A percentile compares a stretch with the other conserved stretches of the same genome.
Evolutionary conservation across 2,888 invertebrate species (phyloP).

Genomic region (Mythimna loreyi): DNA sequence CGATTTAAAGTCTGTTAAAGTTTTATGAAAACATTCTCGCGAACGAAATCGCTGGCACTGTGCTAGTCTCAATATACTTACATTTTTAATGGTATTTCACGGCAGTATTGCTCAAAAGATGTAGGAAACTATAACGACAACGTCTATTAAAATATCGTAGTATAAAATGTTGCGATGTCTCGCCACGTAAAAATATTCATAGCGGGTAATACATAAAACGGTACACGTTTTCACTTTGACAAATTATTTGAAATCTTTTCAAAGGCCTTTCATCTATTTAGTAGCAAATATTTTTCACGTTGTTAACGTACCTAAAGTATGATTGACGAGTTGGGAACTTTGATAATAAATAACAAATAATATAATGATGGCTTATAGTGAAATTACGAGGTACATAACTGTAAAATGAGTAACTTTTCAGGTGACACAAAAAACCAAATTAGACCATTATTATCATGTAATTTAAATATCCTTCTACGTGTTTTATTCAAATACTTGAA

Average conservation of each 20-base stretch:
- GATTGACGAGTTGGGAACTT: constrained; percentile 4
- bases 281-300: constrained; percentile 1
- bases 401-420: too few species aligned
- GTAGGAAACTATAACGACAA: background rate
- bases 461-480: too few species aligned
- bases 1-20: too few species aligned
- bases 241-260: constrained; percentile 26
- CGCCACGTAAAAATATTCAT: constrained; percentile 2
- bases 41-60: too few species aligned
- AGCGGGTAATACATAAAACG: background rate
- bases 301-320: constrained; percentile 12
- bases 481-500: too few species aligned
- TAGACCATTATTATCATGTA: too few species aligned
- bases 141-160: constrained; percentile 3
- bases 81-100: background rate
- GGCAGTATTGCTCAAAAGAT: background rate
- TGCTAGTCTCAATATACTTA: background rate
- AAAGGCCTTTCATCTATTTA: constrained; percentile 3
- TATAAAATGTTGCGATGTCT: background rate
- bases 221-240: constrained; percentile 14
- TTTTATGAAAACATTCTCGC: too few species aligned
- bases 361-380: too few species aligned
- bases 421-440: too few species aligned
- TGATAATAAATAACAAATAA: background rate
- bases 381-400: too few species aligned